phyloP scores from a whole-genome alignment of 1,140 invertebrate species.

The Diplogasteroides magnus region DNA sequence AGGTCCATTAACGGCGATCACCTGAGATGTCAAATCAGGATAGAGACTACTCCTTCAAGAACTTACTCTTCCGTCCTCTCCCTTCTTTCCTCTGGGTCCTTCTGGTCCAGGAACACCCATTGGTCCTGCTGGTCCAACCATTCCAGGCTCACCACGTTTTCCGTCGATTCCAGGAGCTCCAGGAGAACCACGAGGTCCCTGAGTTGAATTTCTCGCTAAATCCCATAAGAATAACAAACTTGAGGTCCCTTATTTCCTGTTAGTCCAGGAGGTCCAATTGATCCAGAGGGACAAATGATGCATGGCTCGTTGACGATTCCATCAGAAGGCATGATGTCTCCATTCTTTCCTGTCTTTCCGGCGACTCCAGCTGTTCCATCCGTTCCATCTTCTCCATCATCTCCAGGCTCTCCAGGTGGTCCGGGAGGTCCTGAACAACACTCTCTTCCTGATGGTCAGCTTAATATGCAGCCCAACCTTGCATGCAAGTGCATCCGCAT shows the following conservation, averaged over 20 bases:
- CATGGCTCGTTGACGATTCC: constrained; percentile 33
- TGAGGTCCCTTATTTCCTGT: constrained; percentile 37
- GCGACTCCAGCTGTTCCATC: constrained; percentile 28
- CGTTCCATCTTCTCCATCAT: constrained; percentile 36
- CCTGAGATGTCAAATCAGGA: background rate
- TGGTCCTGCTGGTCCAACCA: constrained; percentile 35
- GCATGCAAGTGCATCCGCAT: background rate
- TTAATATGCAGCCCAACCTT: no score
- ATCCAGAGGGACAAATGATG: constrained; percentile 39
- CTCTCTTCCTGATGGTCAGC: no score
- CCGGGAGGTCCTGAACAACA: no score
- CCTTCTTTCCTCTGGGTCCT: constrained; percentile 34
- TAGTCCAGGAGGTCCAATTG: constrained; percentile 27
- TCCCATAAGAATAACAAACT: no score
- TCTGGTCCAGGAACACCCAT: constrained; percentile 29
- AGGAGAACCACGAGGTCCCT: constrained; percentile 34
- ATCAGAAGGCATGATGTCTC: constrained; percentile 24
- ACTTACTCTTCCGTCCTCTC: constrained; percentile 34
- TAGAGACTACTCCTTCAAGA: background rate
- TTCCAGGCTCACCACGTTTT: constrained; percentile 33
- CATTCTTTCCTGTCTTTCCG: constrained; percentile 30
- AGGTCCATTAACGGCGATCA: constrained; percentile 25
- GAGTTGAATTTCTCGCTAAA: no score
- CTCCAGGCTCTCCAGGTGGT: constrained; percentile 32
- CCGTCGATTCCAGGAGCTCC: constrained; percentile 33